phyloP scores from a whole-genome alignment of 2,888 invertebrate genomes.

The Tetragonisca angustula region DNA sequence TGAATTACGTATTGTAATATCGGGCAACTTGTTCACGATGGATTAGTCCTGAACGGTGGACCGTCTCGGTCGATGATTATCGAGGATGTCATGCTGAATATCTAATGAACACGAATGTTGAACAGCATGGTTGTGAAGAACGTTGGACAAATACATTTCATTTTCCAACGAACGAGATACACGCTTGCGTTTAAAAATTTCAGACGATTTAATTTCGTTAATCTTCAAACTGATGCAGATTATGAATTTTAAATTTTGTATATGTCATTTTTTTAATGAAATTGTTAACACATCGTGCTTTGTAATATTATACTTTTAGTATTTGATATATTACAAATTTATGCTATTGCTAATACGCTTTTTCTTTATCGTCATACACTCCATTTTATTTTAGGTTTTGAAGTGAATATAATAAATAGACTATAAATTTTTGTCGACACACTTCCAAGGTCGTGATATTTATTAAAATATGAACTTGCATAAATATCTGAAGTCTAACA shows the following conservation, averaged over 20 bases:
- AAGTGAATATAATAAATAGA: no score
- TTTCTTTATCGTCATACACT: no score
- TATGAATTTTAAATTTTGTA: neutral
- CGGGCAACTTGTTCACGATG: neutral
- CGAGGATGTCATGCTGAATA: neutral
- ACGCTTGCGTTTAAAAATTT: no score
- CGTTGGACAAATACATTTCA: neutral
- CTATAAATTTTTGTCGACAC: no score
- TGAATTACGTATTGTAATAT: neutral
- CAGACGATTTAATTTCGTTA: no score
- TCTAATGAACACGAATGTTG: neutral
- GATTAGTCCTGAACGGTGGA: neutral
- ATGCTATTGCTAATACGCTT: no score
- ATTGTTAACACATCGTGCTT: neutral
- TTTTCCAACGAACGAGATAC: neutral
- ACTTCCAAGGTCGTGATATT: no score
- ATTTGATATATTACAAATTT: no score
- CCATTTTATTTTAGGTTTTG: no score
- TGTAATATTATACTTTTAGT: no score
- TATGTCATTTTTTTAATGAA: neutral
- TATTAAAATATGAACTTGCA: no score
- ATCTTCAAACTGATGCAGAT: neutral
- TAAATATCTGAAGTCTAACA: no score
- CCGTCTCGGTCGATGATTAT: neutral
- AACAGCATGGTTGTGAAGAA: neutral